phyloP scores from a whole-genome alignment of 1,140 invertebrate species.

The Aphaenogaster rudis region DNA sequence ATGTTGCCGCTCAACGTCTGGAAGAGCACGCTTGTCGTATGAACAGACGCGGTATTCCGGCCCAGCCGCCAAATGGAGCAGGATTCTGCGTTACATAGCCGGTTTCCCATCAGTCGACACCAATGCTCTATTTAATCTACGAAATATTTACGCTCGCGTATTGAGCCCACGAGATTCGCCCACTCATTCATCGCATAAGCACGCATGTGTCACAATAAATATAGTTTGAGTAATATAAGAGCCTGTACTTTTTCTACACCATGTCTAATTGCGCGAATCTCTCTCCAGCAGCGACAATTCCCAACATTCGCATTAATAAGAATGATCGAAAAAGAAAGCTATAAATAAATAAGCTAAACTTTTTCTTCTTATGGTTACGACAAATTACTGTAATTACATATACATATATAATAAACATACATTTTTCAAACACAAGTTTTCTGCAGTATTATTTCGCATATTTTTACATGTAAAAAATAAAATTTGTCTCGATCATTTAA shows the following conservation, averaged over 20 bases:
- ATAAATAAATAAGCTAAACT: neutral
- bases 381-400: constrained; percentile 8
- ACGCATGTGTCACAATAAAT: constrained; percentile 27
- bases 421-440: neutral
- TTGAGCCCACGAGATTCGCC: neutral
- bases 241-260: neutral
- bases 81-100: constrained; percentile 88
- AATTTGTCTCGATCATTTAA: neutral
- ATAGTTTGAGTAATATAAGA: neutral
- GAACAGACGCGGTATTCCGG: constrained; percentile 90
- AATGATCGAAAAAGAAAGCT: neutral
- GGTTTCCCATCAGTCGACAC: neutral
- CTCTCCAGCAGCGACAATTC: neutral
- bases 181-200: constrained; percentile 23
- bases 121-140: constrained; percentile 35
- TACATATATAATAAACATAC: constrained; percentile 6
- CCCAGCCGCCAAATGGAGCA: constrained; percentile 91
- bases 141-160: neutral
- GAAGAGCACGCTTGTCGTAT: constrained; percentile 96
- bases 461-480: neutral
- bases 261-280: neutral
- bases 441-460: neutral
- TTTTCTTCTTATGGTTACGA: neutral
- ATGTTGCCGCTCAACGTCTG: constrained; percentile 88
- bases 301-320: neutral